Conservation (phyloP, 2,797 vertebrate genomes). For the Trachurus trachurus region DNA sequence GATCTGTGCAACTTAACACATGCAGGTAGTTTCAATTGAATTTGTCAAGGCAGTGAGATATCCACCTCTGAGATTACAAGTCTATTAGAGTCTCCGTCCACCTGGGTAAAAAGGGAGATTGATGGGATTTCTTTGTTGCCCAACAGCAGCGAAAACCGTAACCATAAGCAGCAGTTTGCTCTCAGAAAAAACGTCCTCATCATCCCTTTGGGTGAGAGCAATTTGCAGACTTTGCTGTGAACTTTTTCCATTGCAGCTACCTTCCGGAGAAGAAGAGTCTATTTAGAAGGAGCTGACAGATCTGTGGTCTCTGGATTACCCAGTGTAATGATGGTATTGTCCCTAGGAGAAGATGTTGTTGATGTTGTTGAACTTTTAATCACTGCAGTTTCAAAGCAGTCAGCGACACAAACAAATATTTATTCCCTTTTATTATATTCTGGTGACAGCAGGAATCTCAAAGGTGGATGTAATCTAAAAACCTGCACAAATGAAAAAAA, state of each 20-base stretch:
- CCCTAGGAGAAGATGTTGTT: not conserved
- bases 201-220: not conserved
- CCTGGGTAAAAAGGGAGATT: not conserved
- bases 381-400: not conserved
- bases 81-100: not conserved
- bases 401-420: not conserved
- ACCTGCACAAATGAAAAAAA: not conserved
- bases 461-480: not conserved
- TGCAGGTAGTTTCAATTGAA: not conserved
- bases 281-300: not conserved
- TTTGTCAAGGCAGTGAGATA: not conserved
- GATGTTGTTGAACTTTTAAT: not conserved
- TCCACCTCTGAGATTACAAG: not conserved
- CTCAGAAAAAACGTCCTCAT: not conserved
- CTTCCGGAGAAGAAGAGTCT: not conserved
- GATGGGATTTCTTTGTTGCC: not conserved
- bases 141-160: not conserved
- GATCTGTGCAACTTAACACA: not conserved
- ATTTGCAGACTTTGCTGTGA: not conserved
- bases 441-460: not conserved
- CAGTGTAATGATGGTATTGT: not conserved
- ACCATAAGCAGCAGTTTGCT: not conserved
- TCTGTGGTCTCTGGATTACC: not conserved
- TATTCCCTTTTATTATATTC: not conserved
- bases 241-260: not conserved